Evolutionary conservation across 2,113 vertebrate genomes (phyloP).

Genomic region (Scophthalmus maximus): DNA sequence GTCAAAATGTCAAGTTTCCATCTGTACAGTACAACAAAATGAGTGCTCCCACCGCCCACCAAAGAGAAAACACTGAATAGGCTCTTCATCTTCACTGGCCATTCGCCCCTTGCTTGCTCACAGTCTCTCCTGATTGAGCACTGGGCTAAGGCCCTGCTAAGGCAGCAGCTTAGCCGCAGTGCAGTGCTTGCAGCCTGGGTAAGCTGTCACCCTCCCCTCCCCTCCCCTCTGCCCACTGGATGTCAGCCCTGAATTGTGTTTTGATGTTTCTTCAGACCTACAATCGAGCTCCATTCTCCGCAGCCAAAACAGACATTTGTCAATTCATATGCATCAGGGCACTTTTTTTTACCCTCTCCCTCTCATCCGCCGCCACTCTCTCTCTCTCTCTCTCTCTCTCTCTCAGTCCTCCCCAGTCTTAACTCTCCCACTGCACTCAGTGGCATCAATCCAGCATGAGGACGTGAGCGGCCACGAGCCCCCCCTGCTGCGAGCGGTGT

Average conservation of each 20-base stretch:
- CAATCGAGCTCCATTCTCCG: slow-evolving; percentile 87
- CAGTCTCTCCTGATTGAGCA: neutral
- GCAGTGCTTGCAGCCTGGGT: slow-evolving; percentile 43
- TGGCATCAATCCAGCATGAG: slow-evolving; percentile 69
- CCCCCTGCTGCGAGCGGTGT: slow-evolving; percentile 85
- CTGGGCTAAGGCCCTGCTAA: slow-evolving; percentile 17
- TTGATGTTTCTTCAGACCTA: slow-evolving; percentile 90
- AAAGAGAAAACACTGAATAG: neutral
- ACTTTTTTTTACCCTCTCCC: slow-evolving; percentile 46
- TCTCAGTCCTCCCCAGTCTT: slow-evolving; percentile 59
- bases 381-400: slow-evolving; percentile 46
- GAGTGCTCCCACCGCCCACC: neutral
- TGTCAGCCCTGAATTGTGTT: slow-evolving; percentile 93
- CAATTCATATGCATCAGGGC: slow-evolving; percentile 85
- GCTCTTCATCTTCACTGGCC: neutral
- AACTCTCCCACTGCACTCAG: slow-evolving; percentile 79
- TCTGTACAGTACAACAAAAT: neutral
- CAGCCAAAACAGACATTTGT: slow-evolving; percentile 97
- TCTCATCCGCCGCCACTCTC: slow-evolving; percentile 31
- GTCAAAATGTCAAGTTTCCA: neutral
- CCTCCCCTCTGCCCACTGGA: slow-evolving; percentile 72
- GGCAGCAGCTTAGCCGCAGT: slow-evolving; percentile 47
- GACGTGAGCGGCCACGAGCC: slow-evolving; percentile 69
- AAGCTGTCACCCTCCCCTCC: slow-evolving; percentile 25
- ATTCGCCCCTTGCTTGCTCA: neutral